Evolutionary conservation across 2,888 invertebrate species (phyloP), one percentile per base, ranked within the genome.

Genomic region (Sesia bembeciformis): DNA sequence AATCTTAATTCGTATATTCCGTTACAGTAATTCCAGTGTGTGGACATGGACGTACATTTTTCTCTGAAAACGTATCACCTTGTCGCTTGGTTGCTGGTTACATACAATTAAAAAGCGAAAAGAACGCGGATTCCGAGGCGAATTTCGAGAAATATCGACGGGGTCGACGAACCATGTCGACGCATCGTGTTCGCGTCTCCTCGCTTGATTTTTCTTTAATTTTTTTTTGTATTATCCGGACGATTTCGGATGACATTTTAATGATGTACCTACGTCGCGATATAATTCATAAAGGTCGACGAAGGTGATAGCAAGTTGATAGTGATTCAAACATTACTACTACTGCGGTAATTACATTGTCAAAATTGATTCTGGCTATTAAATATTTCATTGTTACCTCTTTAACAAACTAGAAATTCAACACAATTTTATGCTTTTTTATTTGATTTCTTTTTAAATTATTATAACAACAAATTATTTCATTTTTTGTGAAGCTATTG

Each of bases 121-220:
- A 86, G 83, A 84, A 77, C 81, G 78, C 72, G 78, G 82, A 88
- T 83, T 86, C 84, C 79, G 74, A 80, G 72, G 78, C 76, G 81
- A 81, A 86, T 88, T 88, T 87, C 85, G 81, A 87, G 87, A 87
- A 87, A 85, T 88, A 87, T 87, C 86, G 83, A 78, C 80, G 84
- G 76, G 87, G 87, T 88, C 86, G 75, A 76, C 77, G 88, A 81
- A 79, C 87, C 75, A 66, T 75, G 81, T 80, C 81, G 82, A 85
- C 87, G 84, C 82, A 84, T 84, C 86, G 80, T 76, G 81, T 78
- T 82, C 82, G 78, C 78, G 78, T 76, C 80, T 81, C 78, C 65
- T 76, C 76, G 76, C 67, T 72, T 65, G 67, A 73, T 79, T 83
- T 84, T 80, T 74, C n/a, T 80, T 77, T 74, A 62, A 67, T 78